Evolutionary conservation across 2,797 vertebrate genomes (phyloP).

Genomic region (Sebastes diaconus): DNA sequence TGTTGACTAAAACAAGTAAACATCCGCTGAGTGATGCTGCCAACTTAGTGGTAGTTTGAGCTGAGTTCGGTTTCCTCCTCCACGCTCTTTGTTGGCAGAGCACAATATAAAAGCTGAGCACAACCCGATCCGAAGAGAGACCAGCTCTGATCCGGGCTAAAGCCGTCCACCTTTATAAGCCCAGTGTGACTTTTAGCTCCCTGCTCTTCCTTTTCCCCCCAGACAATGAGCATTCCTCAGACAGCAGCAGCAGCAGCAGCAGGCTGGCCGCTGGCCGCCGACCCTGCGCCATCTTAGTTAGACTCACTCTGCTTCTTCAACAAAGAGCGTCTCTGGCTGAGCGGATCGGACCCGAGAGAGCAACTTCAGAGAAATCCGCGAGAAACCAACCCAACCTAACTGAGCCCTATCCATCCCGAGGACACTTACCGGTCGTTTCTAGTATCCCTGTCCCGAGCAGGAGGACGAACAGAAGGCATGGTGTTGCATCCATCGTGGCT

Average conservation of each 20-base stretch:
- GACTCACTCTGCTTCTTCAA: constrained; percentile 72
- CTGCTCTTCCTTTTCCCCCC: constrained; percentile 21
- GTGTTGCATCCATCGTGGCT: constrained; percentile 81
- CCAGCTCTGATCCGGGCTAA: background rate
- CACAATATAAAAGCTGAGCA: constrained; percentile 1
- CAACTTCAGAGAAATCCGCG: constrained; percentile 7
- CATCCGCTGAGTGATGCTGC: constrained; percentile 31
- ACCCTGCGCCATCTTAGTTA: constrained; percentile 89
- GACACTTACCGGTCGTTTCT: constrained; percentile 72
- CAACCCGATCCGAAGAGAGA: background rate
- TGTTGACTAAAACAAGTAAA: constrained; percentile 5
- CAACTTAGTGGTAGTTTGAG: constrained; percentile 62
- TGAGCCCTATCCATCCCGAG: no score
- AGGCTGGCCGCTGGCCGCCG: constrained; percentile 65
- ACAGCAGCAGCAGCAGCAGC: constrained; percentile 60
- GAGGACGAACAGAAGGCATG: constrained; percentile 72
- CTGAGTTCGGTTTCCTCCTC: constrained; percentile 1
- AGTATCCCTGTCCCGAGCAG: constrained; percentile 75
- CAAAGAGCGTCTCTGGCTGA: constrained; percentile 75
- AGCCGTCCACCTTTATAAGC: background rate
- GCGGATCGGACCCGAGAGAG: background rate
- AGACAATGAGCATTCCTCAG: constrained; percentile 78
- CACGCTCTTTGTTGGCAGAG: constrained; percentile 16
- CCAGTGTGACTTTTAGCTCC: constrained; percentile 47
- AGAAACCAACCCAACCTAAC: background rate